A percentile compares a stretch with the other conserved stretches of the same genome.
Evolutionary conservation across 2,888 invertebrate genomes (phyloP).

Genomic region (Torymus tubicola): DNA sequence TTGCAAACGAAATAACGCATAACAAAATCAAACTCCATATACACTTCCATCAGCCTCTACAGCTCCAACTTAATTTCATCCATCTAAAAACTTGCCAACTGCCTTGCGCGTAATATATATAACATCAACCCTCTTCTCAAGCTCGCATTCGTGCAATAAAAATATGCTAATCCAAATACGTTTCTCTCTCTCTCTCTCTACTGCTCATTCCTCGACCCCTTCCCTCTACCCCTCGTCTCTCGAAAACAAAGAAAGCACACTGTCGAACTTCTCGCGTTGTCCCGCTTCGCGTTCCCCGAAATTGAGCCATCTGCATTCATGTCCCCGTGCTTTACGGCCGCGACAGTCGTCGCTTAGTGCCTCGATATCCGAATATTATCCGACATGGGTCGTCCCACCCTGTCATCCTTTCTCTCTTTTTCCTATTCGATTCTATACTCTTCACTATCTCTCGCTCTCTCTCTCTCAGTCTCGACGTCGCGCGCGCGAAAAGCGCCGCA

Average conservation of each 20-base stretch:
- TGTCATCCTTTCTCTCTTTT: background rate
- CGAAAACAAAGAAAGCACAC: too few relatives aligned
- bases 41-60: too few relatives aligned
- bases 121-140: too few relatives aligned
- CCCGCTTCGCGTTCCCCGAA: slow-evolving; percentile 54
- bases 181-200: too few relatives aligned
- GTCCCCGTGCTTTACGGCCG: slow-evolving; percentile 53
- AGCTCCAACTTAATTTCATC: too few relatives aligned
- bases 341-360: slow-evolving; percentile 19
- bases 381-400: background rate
- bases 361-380: slow-evolving; percentile 35
- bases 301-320: slow-evolving; percentile 66
- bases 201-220: too few relatives aligned
- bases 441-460: background rate
- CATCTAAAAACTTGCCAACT: slow-evolving; percentile 7
- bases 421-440: slow-evolving; percentile 10
- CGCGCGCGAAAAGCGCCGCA: slow-evolving; percentile 9
- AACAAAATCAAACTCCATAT: too few relatives aligned
- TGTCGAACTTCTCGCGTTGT: too few relatives aligned
- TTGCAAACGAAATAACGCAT: too few relatives aligned
- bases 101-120: background rate
- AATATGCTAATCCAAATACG: slow-evolving; percentile 17
- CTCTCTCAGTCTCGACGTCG: too few relatives aligned
- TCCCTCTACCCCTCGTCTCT: too few relatives aligned
- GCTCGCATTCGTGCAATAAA: slow-evolving; percentile 5